Conservation (phyloP, 2,113 vertebrate species). For the Sphyrna mokarran region DNA sequence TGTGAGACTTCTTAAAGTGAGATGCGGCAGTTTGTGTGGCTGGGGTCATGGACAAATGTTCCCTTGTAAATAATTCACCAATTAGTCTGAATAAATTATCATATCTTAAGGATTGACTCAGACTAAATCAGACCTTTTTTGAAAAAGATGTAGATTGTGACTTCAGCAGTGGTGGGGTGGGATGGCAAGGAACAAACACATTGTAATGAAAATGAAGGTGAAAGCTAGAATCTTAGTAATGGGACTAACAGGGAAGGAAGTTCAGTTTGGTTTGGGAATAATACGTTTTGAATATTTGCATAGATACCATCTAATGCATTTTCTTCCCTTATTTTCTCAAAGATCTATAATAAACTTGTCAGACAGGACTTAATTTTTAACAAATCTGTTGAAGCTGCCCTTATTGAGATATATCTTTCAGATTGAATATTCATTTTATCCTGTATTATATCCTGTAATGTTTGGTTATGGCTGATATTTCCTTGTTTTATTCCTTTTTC, state of each 20-base stretch:
- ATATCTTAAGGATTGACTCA: not conserved
- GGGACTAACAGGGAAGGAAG: not conserved
- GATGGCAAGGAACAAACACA: not conserved
- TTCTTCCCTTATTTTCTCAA: not conserved
- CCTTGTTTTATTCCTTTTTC: not conserved
- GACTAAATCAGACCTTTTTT: not conserved
- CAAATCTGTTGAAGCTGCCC: not conserved
- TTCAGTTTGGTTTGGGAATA: not conserved
- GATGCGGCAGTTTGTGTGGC: not conserved
- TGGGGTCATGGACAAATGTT: not conserved
- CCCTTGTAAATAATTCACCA: not conserved
- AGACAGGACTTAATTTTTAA: not conserved
- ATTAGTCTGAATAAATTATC: not conserved
- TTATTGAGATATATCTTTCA: not conserved
- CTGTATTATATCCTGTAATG: not conserved
- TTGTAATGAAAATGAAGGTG: not conserved
- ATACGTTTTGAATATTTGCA: not conserved
- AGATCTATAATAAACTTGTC: not conserved
- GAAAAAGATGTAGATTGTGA: not conserved
- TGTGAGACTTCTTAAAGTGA: too few relatives aligned
- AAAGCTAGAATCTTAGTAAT: not conserved
- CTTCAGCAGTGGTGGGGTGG: not conserved
- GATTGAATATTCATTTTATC: not conserved
- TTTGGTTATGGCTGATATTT: not conserved
- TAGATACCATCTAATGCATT: not conserved